Evolutionary conservation across 37 sponge, comb jelly and placozoan species (phyloP).

Genomic region (Ephydatia muelleri): DNA sequence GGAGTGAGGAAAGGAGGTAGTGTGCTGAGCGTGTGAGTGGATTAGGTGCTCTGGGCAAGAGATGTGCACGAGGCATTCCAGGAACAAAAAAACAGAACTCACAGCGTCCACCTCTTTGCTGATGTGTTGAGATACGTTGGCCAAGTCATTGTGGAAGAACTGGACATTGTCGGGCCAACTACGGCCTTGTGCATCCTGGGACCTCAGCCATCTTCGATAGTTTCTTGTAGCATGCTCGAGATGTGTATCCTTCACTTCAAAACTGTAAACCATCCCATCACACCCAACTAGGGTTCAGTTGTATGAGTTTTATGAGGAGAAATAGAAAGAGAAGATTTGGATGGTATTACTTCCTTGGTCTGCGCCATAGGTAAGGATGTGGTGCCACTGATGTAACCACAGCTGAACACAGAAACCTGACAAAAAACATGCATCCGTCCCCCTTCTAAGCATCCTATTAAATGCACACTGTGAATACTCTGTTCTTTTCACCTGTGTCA

Average conservation of each 20-base stretch:
- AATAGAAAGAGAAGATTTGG: not conserved
- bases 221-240: constrained; percentile 40
- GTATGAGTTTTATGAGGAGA: no score
- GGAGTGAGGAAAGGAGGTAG: constrained; percentile 5
- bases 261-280: constrained; percentile 56
- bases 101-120: constrained; percentile 50
- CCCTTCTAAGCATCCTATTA: not conserved
- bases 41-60: no score
- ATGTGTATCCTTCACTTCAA: constrained; percentile 50
- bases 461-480: not conserved
- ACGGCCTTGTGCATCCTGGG: not conserved
- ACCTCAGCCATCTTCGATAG: constrained; percentile 32
- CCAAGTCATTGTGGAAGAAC: constrained; percentile 20
- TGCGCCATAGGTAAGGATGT: not conserved
- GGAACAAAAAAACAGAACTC: constrained; percentile 11
- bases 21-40: no score
- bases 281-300: constrained; percentile 34
- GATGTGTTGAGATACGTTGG: constrained; percentile 7
- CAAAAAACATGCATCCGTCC: not conserved
- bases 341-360: not conserved
- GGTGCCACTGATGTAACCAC: not conserved
- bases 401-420: not conserved
- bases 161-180: constrained; percentile 51
- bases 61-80: not conserved
- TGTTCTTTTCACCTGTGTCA: not conserved